Base-by-base conservation (phyloP, 1,140 invertebrate genomes). In the Dendroctonus ponderosae region DNA sequence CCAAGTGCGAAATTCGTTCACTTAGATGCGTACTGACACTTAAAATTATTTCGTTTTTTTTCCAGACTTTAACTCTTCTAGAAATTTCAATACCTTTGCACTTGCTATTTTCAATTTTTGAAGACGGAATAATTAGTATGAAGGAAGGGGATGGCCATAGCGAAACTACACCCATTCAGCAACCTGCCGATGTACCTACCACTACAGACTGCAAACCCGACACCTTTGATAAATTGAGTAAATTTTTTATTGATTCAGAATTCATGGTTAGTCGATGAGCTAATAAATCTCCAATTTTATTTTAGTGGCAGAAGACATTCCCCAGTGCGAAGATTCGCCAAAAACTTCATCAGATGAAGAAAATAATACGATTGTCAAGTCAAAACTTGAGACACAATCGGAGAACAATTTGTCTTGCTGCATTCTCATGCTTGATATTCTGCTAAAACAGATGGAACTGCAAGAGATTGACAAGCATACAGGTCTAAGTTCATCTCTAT, bases 391-490 rank as follows among this genome's bases (percentile, higher is more conserved):
- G 40, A 84, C 83, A 0, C 86, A 88, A 69, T 81, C 84, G 14
- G 89, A 91, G 72, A 82, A 91, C 41, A 92, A 92, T 77, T 81
- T 98, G 6, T 92, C 92, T 5, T 97, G 96, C 75, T 97, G 94
- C 78, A 93, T 98, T 67, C 85, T 98, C 3, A 98, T 98, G 95
- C 81, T 98, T 59, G 97, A 99, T 79, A 90, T 98, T 68, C 79
- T 97, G 43, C 80, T 97, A 5, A 97, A 97, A 83, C 97, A 99
- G 91, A 89, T 98, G 87, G 94, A 98, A 76, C 81, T 98, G 2
- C 96, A 98, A 81, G 91, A 93, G 69, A 84, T 93, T n/a, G 91
- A 92, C 63, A 86, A 87, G 66, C 90, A 96, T 73, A 83, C 84
- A 61, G 92, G 92, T 52, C 84, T 95, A 49, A 87, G 91, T 72